Base-by-base conservation (phyloP, 2,113 vertebrate genomes). In the Entelurus aequoreus region DNA sequence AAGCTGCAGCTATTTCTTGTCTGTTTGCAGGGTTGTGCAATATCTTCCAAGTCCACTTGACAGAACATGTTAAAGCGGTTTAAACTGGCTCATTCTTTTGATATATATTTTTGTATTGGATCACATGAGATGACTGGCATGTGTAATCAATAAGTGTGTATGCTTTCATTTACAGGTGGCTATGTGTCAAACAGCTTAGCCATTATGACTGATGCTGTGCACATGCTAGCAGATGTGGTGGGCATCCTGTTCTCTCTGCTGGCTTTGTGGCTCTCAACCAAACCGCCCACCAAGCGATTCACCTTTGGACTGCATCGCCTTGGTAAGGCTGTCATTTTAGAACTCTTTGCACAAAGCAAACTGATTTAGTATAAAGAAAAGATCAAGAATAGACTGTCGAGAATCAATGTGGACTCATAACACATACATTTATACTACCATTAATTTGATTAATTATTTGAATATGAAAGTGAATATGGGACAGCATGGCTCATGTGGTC, bases 141-240 rank as follows among this genome's bases (percentile, higher is more conserved):
- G 15, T 51, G 8, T 56, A n/a, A 7, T 9, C 9, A 56, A 56
- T 4, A n/a, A 57, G 9, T 42, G 16, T 53, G 13, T 52, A 40
- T 46, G 12, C 15, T 63, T 42, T 37, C 56, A 63, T 71, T 48
- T 46, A 46, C 75, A 90, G 97, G 97, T 87, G 96, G 96, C 67
- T 99, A 96, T 69, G 58, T 97, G 60, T 94, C 97, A 54, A 99
- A 98, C 86, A 99, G 97, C 80, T 83, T 99, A 63, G 97, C 97
- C 63, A 93, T 99, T 63, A 98, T 99, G 96, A 98, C 94, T 2
- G 97, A 99, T 69, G 97, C 97, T 0, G 88, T 98, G 76, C 97
- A 98, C 82, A 97, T 98, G 92, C 78, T 99, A 54, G 92, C 95
- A 10, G 97, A 99, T 69, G 93, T 99, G 64, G 91, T 96, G 6